Base-by-base conservation (phyloP, 2,888 invertebrate genomes). In the Stegophylla sp. region DNA sequence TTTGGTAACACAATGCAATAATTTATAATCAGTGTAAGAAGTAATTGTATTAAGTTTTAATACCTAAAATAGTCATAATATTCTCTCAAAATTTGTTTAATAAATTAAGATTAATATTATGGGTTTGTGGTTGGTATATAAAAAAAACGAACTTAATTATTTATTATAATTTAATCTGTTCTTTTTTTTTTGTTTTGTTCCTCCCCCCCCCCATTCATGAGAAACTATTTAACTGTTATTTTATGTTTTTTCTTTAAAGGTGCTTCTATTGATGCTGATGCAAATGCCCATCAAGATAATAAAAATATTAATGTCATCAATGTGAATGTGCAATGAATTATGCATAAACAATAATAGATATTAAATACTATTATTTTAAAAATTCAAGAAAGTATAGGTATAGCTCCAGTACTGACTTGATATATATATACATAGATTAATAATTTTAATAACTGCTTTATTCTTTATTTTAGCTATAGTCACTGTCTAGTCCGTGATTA, bases 241-340 rank as follows among this genome's bases (percentile, higher is more conserved):
- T 15, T 64, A 63, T n/a, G n/a, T 43, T n/a, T 20, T 34, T 45
- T 45, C 26, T 34, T 5, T 23, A 17, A 4, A 79, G 79, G 79
- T 34, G 79, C 79, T 79, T 69, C 79, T 41, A 63, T 71, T 7
- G 79, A 79, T 41, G 61, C 51, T 17, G 79, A 79, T n/a, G 34
- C 69, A 61, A 79, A 76, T 45, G 53, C 48, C 26, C 43, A 77
- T 51, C 79, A 71, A 71, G 79, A 79, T 20, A 76, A 53, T 67
- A 77, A 82, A 73, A 82, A 71, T 28, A 82, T 72, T 3, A 72
- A 72, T 56, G n/a, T 45, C 67, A 66, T 59, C 48, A 74, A 67
- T 34, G 59, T 28, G 45, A 74, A 67, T 34, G 59, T 28, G 45
- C 48, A 67, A 28, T 81, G 20, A 74, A 56, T 7, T 59, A n/a